Base-by-base conservation (phyloP, 2,888 invertebrate genomes). In the Molanna angustata region DNA sequence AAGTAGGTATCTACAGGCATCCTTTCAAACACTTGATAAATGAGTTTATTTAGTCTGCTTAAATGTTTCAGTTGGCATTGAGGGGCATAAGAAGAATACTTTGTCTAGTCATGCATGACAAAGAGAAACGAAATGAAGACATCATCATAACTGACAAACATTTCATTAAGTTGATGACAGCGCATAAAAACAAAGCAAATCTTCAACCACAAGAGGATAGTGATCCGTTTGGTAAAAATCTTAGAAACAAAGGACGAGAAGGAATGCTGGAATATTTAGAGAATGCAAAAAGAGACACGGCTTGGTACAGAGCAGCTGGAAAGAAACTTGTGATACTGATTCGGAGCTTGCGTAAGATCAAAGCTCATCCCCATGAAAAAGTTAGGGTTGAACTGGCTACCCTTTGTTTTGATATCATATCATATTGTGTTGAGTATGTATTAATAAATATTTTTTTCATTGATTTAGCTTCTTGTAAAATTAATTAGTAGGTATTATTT, bases 361-460 rank as follows among this genome's bases (percentile, higher is more conserved):
- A 80, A 1, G 73, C 77, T 1, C 83, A 88, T 66, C 72, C 80
- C 1, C 82, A 87, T 60, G 68, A 67, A 43, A 74, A 69, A 66
- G 84, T 90, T 52, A 73, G 88, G 43, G 67, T 67, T 45, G 84
- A 85, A 67, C 72, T 89, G 42, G 79, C 79, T 0, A 67, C 75
- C n/a, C 76, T 79, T 62, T 82, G 83, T 61, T 67, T 72, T 33
- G 67, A 79, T 44, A 64, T 89, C 31, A 65, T 86, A 1, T 67
- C 72, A 9, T 80, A 80, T 58, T 87, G 88, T 62, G 69, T 73
- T 41, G 67, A 67, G 84, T 84, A 66, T 71, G 72, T 70, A 51
- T 13, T 22, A 19, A 40, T 14, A 35, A 27, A n/a, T n/a, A n/a
- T n/a, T n/a, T n/a, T n/a, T n/a, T n/a, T n/a, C n/a, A n/a, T n/a